Evolutionary conservation across 1,140 invertebrate genomes (phyloP), one percentile per base, ranked within the genome.

Genomic region (Triops longicaudatus): DNA sequence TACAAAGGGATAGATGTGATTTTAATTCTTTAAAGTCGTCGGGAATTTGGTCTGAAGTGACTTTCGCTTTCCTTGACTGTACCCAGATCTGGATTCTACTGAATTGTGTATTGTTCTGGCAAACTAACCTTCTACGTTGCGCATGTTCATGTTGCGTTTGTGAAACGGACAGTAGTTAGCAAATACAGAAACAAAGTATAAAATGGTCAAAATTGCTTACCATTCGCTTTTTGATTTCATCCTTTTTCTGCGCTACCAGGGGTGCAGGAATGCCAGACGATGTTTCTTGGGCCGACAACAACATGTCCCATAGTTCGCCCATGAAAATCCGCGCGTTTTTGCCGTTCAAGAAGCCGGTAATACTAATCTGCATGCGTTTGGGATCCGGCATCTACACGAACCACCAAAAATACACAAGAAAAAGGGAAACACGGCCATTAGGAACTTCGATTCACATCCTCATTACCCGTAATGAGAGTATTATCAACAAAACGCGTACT

Each of bases 341-440:
- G 2, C 96, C 96, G 85, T 99, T 98, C 31, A 99, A 86, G 85
- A 99, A 99, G 12, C 98, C 98, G 44, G 98, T 99, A 82, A 99
- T 86, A 86, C 99, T 99, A 81, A 99, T 99, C 88, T 99, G 98
- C 91, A 99, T 98, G 85, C 97, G 94, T 84, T 96, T 96, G 50
- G 96, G 96, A 88, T 99, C 97, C 26, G 97, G 95, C 87, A 86
- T 84, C 88, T 90, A 41, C 27, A 1, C n/a, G n/a, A 31, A 26
- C 17, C n/a, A 31, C 26, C 31, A 44, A 77, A 41, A 73, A 14
- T n/a, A 63, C 14, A n/a, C 6, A 63, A 63, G 17, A 63, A 9
- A 63, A 63, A 14, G 14, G 4, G 22, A 63, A 63, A n/a, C 6
- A 63, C 14, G 22, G 17, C 2, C 50, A 63, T 63, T 63, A 63